phyloP scores from a whole-genome alignment of 2,888 invertebrate genomes.

The Trimorus sp. region DNA sequence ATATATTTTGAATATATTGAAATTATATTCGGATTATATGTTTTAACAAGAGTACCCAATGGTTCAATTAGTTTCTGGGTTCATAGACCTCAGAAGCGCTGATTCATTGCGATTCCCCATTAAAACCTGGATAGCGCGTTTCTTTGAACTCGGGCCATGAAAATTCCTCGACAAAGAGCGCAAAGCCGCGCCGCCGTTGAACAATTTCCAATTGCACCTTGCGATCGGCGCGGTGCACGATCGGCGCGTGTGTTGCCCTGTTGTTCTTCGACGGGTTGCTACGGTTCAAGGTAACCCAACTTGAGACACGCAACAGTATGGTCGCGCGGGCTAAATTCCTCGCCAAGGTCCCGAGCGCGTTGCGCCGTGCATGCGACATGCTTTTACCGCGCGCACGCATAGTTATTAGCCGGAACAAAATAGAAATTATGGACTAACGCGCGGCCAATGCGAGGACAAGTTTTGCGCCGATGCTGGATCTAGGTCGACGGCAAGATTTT shows the following conservation, averaged over 20 bases:
- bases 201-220: slow-evolving; percentile 23
- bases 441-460: too few species aligned
- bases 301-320: slow-evolving; percentile 52
- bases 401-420: slow-evolving; percentile 39
- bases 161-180: not conserved
- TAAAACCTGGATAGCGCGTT: too few species aligned
- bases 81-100: too few species aligned
- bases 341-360: slow-evolving; percentile 53
- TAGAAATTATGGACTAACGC: too few species aligned
- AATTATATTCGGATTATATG: too few species aligned
- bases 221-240: slow-evolving; percentile 16
- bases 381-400: slow-evolving; percentile 47
- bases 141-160: too few species aligned
- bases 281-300: slow-evolving; percentile 62
- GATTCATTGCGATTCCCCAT: too few species aligned
- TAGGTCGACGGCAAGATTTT: too few species aligned
- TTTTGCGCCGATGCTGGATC: too few species aligned
- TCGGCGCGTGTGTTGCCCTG: slow-evolving; percentile 22
- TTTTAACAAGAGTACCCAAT: too few species aligned
- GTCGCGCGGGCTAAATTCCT: slow-evolving; percentile 60
- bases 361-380: slow-evolving; percentile 42
- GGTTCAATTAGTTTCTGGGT: too few species aligned
- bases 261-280: slow-evolving; percentile 35
- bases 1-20: too few species aligned
- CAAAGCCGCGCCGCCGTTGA: not conserved